phyloP scores from a whole-genome alignment of 2,797 vertebrate genomes.

The Picus viridis region DNA sequence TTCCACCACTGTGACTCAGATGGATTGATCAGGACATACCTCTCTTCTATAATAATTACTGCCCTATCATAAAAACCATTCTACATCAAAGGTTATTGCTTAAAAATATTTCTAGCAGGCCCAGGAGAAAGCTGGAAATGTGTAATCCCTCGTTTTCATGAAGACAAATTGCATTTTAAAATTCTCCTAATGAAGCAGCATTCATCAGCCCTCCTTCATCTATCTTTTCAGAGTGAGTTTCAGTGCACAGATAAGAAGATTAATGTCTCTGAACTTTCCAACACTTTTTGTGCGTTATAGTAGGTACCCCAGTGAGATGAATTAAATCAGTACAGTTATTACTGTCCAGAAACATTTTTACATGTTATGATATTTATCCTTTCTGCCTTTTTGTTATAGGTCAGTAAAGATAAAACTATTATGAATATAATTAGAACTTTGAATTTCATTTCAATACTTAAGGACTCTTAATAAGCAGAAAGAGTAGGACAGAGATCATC shows the following conservation, averaged over 20 bases:
- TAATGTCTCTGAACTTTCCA: constrained; percentile 79
- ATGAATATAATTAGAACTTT: neutral
- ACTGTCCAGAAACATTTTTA: constrained; percentile 60
- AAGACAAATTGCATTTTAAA: constrained; percentile 82
- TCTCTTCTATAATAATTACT: constrained; percentile 25
- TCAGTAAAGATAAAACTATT: neutral
- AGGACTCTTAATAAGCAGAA: neutral
- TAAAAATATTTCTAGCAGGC: constrained; percentile 68
- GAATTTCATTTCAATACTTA: neutral
- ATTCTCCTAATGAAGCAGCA: constrained; percentile 80
- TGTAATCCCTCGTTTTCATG: constrained; percentile 77
- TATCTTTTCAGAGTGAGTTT: constrained; percentile 77
- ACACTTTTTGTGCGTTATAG: constrained; percentile 61
- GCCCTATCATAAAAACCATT: constrained; percentile 22
- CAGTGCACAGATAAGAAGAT: constrained; percentile 75
- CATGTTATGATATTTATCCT: constrained; percentile 48
- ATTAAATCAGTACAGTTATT: constrained; percentile 68
- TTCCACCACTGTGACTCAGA: constrained; percentile 28
- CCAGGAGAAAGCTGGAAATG: constrained; percentile 72
- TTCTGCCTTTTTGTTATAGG: neutral
- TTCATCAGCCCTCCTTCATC: constrained; percentile 79
- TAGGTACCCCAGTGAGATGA: constrained; percentile 42
- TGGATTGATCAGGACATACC: constrained; percentile 1
- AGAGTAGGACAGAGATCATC: neutral
- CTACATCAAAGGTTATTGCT: constrained; percentile 67